Evolutionary conservation across 2,888 invertebrate species (phyloP), one percentile per base, ranked within the genome.

Genomic region (Cheilosia pagana): DNA sequence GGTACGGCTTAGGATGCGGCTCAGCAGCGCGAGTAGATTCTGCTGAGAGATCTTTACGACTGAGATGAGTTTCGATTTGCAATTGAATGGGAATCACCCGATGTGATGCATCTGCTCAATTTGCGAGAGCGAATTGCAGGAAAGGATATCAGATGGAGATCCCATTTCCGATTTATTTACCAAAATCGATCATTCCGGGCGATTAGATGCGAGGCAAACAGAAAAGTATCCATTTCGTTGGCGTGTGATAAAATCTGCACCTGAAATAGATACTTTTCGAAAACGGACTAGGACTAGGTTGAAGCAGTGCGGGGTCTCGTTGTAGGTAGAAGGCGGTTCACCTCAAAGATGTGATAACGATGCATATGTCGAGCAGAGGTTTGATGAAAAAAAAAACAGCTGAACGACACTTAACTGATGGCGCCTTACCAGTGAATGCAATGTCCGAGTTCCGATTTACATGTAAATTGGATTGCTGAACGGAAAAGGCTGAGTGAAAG

Each of bases 181-280:
- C 55, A 31, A 62, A 72, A 72, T 39, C 78, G 83, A 83, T 83
- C 79, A 70, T 83, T 83, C 79, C 83, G 21, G 45, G 21, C 83
- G 79, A 83, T 83, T 83, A 71, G 53, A 19, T 70, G 25, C 28
- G n/a, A 19, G 45, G 25, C n/a, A 25, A 67, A 43, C 50, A 48
- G 65, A 10, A 19, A 74, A 65, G 79, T 83, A 83, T 83, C 78
- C 68, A 78, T 83, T 83, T 63, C 82, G 4, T 10, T 14, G 1
- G n/a, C 28, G 52, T 21, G 55, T 14, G 62, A 74, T 68, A 43
- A 8, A 63, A 68, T 72, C 78, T 55, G 53, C 60, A 57, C 41
- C 39, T 62, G 72, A 83, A 67, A 67, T 76, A 25, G 75, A 76
- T 76, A 76, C 59, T 67, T 65, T 75, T 48, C 16, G 2, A 16